Evolutionary conservation across 2,797 vertebrate species (phyloP), one percentile per base, ranked within the genome.

Genomic region (Malurus leucopterus): DNA sequence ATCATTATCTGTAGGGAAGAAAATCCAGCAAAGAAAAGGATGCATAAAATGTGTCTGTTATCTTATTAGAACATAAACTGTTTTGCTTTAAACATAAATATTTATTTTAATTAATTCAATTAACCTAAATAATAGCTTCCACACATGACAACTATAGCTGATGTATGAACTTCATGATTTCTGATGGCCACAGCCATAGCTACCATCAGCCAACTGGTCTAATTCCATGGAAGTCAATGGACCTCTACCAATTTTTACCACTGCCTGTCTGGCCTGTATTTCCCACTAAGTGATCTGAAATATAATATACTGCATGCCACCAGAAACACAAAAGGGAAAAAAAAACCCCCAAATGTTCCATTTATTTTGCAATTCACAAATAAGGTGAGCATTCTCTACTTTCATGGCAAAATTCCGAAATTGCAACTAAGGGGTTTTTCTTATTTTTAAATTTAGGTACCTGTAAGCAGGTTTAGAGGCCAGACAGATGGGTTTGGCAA

Each of bases 91-190:
- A 96, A 95, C 77, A 81, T 88, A 96, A 95, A 95, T 92, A 96
- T 95, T 97, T 96, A 95, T 95, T 96, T 96, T 95, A 92, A 96
- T 95, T 95, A 94, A 96, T 96, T 94, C 77, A 89, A 95, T 95
- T 96, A 96, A 92, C 79, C 77, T 91, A 96, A 96, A 93, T 95
- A 95, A 93, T 95, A 92, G 89, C 89, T 95, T 83, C 88, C 68
- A 89, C 76, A 93, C 77, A 57, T 65, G 84, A 95, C 62, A 95
- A 81, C 81, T 89, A 89, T 64, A 93, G 91, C 88, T 93, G 92
- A 95, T 80, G 74, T 34, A 85, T 50, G 30, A 92, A 94, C 93
- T 92, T 71, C 3, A 36, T 59, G 26, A 92, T 90, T 95, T 89
- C 69, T 88, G 80, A 74, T 40, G 41, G 49, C 65, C 61, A 65